Base-by-base conservation (phyloP, 2,797 vertebrate species). In the Myoxocephalus aenaeus region DNA sequence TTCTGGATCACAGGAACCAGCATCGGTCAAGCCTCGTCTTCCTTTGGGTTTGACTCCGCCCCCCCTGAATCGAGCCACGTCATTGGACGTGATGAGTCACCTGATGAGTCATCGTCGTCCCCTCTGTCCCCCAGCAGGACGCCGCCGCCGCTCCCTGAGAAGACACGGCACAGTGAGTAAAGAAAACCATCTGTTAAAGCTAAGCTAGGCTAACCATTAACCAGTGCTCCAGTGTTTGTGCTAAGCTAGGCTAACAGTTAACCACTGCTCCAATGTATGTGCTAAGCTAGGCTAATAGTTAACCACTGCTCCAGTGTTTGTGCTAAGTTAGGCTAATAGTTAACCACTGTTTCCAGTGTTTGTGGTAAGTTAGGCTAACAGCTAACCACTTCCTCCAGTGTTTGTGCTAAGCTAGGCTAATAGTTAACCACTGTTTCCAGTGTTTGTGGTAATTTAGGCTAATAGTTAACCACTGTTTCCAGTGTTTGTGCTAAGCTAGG, bases 151-250 rank as follows among this genome's bases (percentile, higher is more conserved):
- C 95, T 98, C 0, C 97, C 97, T 0, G 97, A 98, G 88, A 99
- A 99, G 94, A 98, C 97, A 81, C 96, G 92, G 83, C 96, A 97
- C 93, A 98, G 97, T 99, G 93, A 98, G 97, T 91, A 18, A n/a
- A 22, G n/a, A 6, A 22, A 51, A 3, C 22, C 18, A 51, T 51
- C 50, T 46, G 2, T 40, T 25, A 11, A 13, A 27, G 53, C 51
- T 27, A 54, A 54, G 25, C 22, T 54, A 54, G 5, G 53, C 6
- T 54, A 54, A 14, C 0, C 0, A 0, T 54, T 15, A 10, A 12
- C 51, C 22, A 12, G 9, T 34, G 18, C 27, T 18, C 27, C 27
- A 18, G 15, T 58, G 17, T 34, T 58, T 20, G 17, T 34, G 56
- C 56, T 58, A 42, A 62, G 62, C 42, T 27, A 63, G 13, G 38